A percentile compares a stretch with the other conserved stretches of the same genome.
phyloP scores from a whole-genome alignment of 1,140 invertebrate genomes.

The Cotesia glomerata region DNA sequence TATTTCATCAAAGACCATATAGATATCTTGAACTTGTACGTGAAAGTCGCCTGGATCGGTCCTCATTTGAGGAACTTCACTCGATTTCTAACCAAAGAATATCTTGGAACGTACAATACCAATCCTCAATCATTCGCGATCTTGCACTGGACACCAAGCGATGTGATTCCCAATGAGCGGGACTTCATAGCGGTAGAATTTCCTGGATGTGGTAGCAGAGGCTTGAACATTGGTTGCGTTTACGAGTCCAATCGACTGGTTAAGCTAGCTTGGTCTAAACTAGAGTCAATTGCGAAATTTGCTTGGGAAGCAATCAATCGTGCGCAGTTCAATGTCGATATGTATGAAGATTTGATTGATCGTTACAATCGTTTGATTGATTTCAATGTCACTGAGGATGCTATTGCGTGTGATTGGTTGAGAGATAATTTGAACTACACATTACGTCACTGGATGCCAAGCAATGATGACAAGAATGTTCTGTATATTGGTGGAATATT shows the following conservation, averaged over 20 bases:
- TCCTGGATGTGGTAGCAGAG: conserved; percentile 63
- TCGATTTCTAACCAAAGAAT: conserved; percentile 55
- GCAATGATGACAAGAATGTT: conserved; percentile 61
- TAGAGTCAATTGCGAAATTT: conserved; percentile 63
- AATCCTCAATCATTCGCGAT: conserved; percentile 66
- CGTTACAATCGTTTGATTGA: conserved; percentile 50
- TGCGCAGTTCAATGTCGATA: conserved; percentile 64
- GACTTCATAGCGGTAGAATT: conserved; percentile 64
- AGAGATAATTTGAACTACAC: conserved; percentile 60
- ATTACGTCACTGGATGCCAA: conserved; percentile 67
- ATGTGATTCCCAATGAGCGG: conserved; percentile 65
- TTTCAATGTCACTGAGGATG: conserved; percentile 43
- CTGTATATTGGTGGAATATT: conserved; percentile 80
- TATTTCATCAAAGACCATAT: conserved; percentile 67
- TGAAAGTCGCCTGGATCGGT: conserved; percentile 73
- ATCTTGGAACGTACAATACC: conserved; percentile 34
- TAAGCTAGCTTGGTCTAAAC: conserved; percentile 71
- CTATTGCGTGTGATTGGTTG: conserved; percentile 77
- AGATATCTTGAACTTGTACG: conserved; percentile 61
- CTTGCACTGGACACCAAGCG: conserved; percentile 73
- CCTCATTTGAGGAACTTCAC: conserved; percentile 62
- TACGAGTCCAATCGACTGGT: conserved; percentile 72
- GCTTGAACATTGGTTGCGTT: conserved; percentile 59
- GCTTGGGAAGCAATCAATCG: conserved; percentile 66
- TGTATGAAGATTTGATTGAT: conserved; percentile 66